Percentiles rank a stretch among this genome's conserved stretches.
Conservation (phyloP, 2,888 invertebrate species). For the Sinotaia quadrata region DNA sequence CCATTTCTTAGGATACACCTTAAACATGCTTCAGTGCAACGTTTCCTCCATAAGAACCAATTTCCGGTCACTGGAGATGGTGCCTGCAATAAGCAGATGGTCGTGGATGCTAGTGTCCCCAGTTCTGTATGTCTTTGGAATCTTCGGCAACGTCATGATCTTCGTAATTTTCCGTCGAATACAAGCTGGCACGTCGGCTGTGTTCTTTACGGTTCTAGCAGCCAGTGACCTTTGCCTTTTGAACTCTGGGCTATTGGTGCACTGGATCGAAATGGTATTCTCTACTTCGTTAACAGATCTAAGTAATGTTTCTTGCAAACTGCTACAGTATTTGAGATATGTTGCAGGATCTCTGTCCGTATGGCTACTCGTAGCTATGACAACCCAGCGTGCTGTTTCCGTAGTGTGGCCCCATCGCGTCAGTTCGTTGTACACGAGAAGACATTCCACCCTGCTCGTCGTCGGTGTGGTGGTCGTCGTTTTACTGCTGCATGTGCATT, state of each 20-base stretch:
- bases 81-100: too few species aligned
- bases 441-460: not conserved
- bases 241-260: not conserved
- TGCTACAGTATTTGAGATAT: slow-evolving; percentile 11
- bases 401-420: slow-evolving; percentile 23
- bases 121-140: not conserved
- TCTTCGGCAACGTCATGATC: not conserved
- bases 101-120: slow-evolving; percentile 30
- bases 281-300: not conserved
- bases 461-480: too few species aligned
- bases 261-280: not conserved
- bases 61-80: too few species aligned
- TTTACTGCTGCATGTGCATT: not conserved
- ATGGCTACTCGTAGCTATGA: slow-evolving; percentile 32
- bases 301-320: slow-evolving; percentile 14
- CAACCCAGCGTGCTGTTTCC: slow-evolving; percentile 20
- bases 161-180: not conserved
- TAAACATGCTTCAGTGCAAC: too few species aligned
- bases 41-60: too few species aligned
- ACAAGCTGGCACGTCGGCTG: not conserved
- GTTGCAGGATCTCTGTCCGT: slow-evolving; percentile 18
- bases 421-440: not conserved
- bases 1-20: too few species aligned
- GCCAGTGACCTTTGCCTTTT: not conserved
- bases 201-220: not conserved